Evolutionary conservation across 2,113 vertebrate genomes (phyloP), one percentile per base, ranked within the genome.

Genomic region (Montifringilla adamsi): DNA sequence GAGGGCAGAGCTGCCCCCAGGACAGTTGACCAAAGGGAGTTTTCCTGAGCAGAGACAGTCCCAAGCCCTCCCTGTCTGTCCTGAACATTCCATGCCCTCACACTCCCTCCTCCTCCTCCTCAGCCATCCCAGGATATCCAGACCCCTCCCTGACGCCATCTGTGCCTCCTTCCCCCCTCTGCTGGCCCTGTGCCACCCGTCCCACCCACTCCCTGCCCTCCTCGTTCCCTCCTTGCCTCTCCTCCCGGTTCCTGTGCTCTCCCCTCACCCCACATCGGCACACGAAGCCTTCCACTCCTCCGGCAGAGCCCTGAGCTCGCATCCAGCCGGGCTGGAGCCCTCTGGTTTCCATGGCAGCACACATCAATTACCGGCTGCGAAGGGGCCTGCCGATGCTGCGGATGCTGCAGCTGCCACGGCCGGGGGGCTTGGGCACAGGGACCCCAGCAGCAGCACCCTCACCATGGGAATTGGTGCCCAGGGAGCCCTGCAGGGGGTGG

Each of bases 281-380:
- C 68, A 47, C 16, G 27, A 28, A 68, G n/a, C 22, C 50, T 62
- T 53, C 53, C 0, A 0, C 18, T 64, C 76, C 75, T 73, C 72
- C 1, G 1, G 70, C 84, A 41, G 74, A 93, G 66, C 92, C 78
- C 79, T 20, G 66, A 96, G 88, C 66, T 91, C 30, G 7, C 81
- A 84, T 43, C 31, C 70, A 88, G 70, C 39, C 44, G 75, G 66
- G 55, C 78, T 94, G 92, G 70, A 94, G 41, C 58, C 37, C 41
- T 89, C 79, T 17, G 53, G 92, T 97, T 97, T 93, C 96, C 95
- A 94, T 94, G 90, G 92, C 86, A 92, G 52, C 94, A 3, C 63
- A 85, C 86, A 92, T 90, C 11, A 10, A 86, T 90, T 68, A 37
- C 1, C 0, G 67, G 35, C 39, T 64, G 77, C 44, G 64, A 94